Conservation (phyloP, 2,797 vertebrate species). For the Enteromius argenteus region DNA sequence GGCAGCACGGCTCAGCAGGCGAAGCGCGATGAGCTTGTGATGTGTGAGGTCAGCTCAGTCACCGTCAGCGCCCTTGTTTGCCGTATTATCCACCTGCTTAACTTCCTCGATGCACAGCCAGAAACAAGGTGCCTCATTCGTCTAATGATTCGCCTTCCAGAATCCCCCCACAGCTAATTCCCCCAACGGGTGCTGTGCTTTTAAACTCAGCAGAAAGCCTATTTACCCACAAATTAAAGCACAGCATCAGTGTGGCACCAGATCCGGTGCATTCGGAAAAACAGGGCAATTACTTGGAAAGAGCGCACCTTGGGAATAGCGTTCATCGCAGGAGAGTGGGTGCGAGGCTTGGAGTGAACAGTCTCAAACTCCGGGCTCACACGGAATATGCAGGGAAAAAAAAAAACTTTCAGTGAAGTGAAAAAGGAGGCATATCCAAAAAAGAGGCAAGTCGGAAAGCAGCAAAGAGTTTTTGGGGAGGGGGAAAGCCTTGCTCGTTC, state of each 20-base stretch:
- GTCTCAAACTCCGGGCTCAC: constrained; percentile 63
- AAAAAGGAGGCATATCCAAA: constrained; percentile 62
- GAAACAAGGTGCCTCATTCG: constrained; percentile 51
- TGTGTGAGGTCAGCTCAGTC: constrained; percentile 68
- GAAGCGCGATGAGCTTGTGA: constrained; percentile 40
- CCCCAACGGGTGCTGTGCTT: constrained; percentile 66
- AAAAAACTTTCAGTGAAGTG: constrained; percentile 57
- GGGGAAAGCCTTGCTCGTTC: constrained; percentile 68
- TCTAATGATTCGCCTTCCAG: constrained; percentile 66
- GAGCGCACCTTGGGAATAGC: constrained; percentile 68
- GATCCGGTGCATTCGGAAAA: constrained; percentile 67
- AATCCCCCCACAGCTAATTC: constrained; percentile 66
- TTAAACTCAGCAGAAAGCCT: constrained; percentile 77
- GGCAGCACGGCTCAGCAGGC: constrained; percentile 49
- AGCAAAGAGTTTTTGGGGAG: constrained; percentile 38
- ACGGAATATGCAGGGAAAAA: constrained; percentile 40
- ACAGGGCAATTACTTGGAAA: constrained; percentile 75
- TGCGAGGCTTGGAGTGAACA: constrained; percentile 48
- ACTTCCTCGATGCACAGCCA: constrained; percentile 56
- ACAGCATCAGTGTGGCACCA: constrained; percentile 60
- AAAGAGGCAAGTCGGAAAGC: constrained; percentile 50
- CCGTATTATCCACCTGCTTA: constrained; percentile 48
- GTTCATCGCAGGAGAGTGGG: constrained; percentile 67
- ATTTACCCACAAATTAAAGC: constrained; percentile 76
- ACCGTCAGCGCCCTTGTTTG: constrained; percentile 59